Base-by-base conservation (phyloP, 2,113 vertebrate genomes). In the Callipepla californica region DNA sequence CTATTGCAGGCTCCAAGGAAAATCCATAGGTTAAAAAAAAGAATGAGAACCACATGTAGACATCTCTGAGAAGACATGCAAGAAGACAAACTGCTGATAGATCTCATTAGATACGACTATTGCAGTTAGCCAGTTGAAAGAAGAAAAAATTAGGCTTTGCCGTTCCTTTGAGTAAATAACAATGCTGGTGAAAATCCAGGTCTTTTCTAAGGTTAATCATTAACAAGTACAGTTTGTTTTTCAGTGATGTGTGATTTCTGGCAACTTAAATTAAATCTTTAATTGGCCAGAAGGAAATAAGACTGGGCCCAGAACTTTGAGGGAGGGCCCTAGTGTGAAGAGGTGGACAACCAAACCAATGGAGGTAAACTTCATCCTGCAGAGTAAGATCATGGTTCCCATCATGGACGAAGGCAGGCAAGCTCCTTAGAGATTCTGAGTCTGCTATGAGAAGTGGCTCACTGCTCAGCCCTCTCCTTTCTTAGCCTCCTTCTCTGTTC, bases 91-190 rank as follows among this genome's bases (percentile, higher is more conserved):
- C 26, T 36, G 30, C 61, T 81, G 32, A 32, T 61, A 78, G 42
- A 86, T 88, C 63, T 89, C 82, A 58, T 80, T 68, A 88, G 87
- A 92, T 92, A 90, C 78, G n/a, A 59, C 73, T 87, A 25, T 77
- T 94, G 62, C 26, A 45, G 70, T 5, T 93, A 59, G 16, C 73
- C 53, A 66, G 45, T 25, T 75, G 65, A 74, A 85, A 57, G 57
- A 28, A 63, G 13, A 82, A 89, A 12, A 86, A 80, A 66, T 38
- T 48, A 17, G 2, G 5, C 28, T 74, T 72, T 95, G 61, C n/a
- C 58, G 32, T 47, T 95, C n/a, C 30, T 47, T 67, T 70, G 79
- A 62, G 34, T 30, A 85, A 94, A 65, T 67, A 89, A 92, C 16
- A 62, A 75, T 0, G 4, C 45, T 78, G 47, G 57, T 74, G 36